These are phyloP conservation scores for Henicopernis longicauda DNA, from an alignment of 2,113 vertebrate genomes.

Conservation along the genomic window DNA sequence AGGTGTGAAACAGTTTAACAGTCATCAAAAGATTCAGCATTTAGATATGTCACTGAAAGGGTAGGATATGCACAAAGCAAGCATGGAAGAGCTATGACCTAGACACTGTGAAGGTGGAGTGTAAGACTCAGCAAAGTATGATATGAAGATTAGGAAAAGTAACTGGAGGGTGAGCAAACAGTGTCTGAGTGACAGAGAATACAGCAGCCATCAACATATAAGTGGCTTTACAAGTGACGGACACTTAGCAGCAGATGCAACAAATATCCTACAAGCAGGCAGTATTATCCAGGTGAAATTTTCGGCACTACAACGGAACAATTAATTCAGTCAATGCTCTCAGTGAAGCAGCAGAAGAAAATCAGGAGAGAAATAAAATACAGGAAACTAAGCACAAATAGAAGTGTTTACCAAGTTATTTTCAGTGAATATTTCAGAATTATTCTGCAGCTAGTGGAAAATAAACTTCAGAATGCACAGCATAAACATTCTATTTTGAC, in stretches of 20 bases:
- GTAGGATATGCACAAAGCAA: background rate
- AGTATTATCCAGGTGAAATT: background rate
- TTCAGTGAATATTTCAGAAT: background rate
- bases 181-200: background rate
- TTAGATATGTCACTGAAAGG: background rate
- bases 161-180: background rate
- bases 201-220: background rate
- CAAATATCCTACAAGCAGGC: background rate
- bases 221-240: background rate
- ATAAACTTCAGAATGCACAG: background rate
- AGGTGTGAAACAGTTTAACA: background rate
- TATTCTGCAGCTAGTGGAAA: background rate
- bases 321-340: background rate
- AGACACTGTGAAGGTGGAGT: background rate
- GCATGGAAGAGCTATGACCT: background rate
- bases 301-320: background rate
- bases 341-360: background rate
- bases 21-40: background rate
- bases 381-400: background rate
- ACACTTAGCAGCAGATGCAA: background rate
- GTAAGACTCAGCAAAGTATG: background rate
- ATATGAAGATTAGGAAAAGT: constrained; percentile 9
- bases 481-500: background rate
- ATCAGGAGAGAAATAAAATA: background rate
- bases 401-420: background rate